phyloP scores from a whole-genome alignment of 1,140 invertebrate genomes.

The Micrasema minimum region DNA sequence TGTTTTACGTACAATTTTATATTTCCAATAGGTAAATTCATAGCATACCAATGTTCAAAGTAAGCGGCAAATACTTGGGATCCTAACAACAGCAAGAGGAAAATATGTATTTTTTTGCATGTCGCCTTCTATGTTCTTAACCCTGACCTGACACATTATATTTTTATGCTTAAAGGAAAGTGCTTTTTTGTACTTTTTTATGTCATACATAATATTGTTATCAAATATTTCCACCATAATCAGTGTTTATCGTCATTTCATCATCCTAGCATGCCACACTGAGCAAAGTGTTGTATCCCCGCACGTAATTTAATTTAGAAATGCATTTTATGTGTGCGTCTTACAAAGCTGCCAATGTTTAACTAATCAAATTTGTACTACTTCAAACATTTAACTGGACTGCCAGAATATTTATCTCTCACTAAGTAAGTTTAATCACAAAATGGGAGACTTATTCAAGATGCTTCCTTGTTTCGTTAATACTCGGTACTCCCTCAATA shows the following conservation, averaged over 20 bases:
- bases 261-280: constrained; percentile 32
- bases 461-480: too few species aligned
- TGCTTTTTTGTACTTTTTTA: constrained; percentile 27
- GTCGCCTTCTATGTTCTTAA: constrained; percentile 35
- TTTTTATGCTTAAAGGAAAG: constrained; percentile 31
- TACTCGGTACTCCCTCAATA: too few species aligned
- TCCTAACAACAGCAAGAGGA: too few species aligned
- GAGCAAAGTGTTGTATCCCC: constrained; percentile 19
- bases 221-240: constrained; percentile 8
- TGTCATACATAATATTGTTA: constrained; percentile 12
- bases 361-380: background rate
- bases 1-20: too few species aligned
- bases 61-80: too few species aligned
- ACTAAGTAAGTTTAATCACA: too few species aligned
- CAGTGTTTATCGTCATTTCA: constrained; percentile 12
- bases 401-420: too few species aligned
- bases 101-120: constrained; percentile 25
- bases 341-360: constrained; percentile 5
- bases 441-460: too few species aligned
- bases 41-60: constrained; percentile 24
- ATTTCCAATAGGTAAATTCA: background rate
- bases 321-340: constrained; percentile 34
- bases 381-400: too few species aligned
- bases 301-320: constrained; percentile 28
- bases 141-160: constrained; percentile 24